These are phyloP conservation scores for Tachypleus tridentatus DNA, from an alignment of 1,140 invertebrate species.

Conservation along the genomic window DNA sequence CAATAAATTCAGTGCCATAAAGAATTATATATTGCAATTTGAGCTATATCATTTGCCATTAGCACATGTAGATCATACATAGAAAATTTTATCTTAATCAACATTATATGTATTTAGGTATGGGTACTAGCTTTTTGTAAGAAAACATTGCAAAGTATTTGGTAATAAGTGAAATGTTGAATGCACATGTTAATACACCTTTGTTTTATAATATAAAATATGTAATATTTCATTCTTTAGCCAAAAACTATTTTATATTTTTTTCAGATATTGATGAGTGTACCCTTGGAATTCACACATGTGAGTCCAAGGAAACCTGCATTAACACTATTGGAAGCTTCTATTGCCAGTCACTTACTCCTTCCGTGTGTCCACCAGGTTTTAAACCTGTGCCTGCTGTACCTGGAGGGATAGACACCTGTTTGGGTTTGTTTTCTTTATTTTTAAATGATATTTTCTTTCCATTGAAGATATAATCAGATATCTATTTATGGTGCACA, in stretches of 20 bases:
- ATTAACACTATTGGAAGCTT: conserved; percentile 33
- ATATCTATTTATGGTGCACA: not conserved
- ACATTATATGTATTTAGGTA: no score
- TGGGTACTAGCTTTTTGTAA: no score
- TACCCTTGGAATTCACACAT: conserved; percentile 34
- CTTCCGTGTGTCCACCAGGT: conserved; percentile 26
- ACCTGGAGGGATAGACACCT: conserved; percentile 30
- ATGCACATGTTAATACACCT: no score
- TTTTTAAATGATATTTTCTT: not conserved
- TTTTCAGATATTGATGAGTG: conserved; percentile 41
- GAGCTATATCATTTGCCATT: no score
- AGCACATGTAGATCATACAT: no score
- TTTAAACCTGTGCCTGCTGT: conserved; percentile 21
- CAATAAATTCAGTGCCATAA: no score
- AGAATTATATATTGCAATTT: no score
- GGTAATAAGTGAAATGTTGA: no score
- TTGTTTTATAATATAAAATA: no score
- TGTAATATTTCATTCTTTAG: no score
- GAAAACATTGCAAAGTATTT: no score
- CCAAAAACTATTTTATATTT: not conserved
- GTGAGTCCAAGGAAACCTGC: conserved; percentile 30
- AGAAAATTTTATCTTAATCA: no score
- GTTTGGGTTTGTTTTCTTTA: not conserved
- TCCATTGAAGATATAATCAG: conserved; percentile 1
- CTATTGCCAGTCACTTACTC: conserved; percentile 29